Conservation (phyloP, 2,113 vertebrate genomes). For the Cyphomyrus discorhynchus region DNA sequence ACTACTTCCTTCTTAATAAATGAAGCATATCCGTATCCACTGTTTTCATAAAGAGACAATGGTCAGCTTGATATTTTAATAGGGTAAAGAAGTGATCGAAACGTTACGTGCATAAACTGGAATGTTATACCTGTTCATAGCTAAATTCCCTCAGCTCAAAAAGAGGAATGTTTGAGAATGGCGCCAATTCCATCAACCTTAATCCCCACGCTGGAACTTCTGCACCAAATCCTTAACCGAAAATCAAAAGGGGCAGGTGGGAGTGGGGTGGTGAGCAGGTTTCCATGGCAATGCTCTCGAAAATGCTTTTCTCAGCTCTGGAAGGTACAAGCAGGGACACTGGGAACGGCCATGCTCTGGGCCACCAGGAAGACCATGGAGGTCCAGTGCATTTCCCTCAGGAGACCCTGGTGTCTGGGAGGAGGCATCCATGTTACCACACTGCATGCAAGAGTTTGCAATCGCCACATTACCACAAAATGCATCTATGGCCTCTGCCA, state of each 20-base stretch:
- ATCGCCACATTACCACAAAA: background rate
- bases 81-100: background rate
- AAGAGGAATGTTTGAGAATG: background rate
- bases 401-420: background rate
- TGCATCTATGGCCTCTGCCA: background rate
- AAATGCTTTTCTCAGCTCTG: background rate
- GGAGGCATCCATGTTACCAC: background rate
- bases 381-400: background rate
- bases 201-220: background rate
- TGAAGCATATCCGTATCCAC: background rate
- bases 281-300: constrained; percentile 18
- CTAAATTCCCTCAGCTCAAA: background rate
- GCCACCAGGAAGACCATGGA: background rate
- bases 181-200: background rate
- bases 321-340: background rate
- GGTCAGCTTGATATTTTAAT: background rate
- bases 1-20: background rate
- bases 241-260: background rate
- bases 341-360: background rate
- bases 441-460: background rate
- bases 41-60: background rate
- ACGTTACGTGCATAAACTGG: background rate
- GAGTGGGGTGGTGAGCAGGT: background rate
- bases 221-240: background rate
- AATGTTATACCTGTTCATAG: background rate